Base-by-base conservation (phyloP, 2,797 vertebrate genomes). In the Amblyopsis hoosieri region DNA sequence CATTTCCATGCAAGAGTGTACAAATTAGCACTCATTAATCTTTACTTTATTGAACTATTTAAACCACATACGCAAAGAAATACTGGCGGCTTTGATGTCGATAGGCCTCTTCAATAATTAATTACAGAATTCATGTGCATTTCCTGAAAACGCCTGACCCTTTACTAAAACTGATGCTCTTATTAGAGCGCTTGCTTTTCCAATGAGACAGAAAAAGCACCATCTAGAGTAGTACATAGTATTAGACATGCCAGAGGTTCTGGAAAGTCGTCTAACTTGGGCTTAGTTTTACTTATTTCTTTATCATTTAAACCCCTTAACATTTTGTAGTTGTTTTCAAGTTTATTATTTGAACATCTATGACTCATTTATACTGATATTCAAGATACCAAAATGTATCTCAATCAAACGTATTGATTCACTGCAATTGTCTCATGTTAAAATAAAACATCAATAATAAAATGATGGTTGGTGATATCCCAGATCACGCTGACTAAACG, bases 21-120 rank as follows among this genome's bases (percentile, higher is more conserved):
- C 80, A 83, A 85, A 90, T 92, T 89, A 91, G 75, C 72, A 70
- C 74, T 85, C 82, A 90, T 92, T 90, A 90, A 91, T 89, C 90
- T 90, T 90, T 45, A 89, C 80, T 84, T 89, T 89, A 89, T 89
- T 88, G 84, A 90, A 85, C 78, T 85, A 79, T 86, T 91, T 85
- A 89, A 90, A 85, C 79, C 83, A 78, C 73, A 80, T 71, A 79
- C 88, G 84, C 78, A 75, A 78, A 81, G 84, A 23, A 90, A 89
- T 74, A 84, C 67, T 56, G 69, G 71, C 15, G 64, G 70, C 90
- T 91, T 93, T 92, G 90, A 93, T 89, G 90, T 80, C 76, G 76
- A 72, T 77, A 69, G 64, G 45, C 65, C 78, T 81, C 68, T 76
- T 93, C 72, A 90, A 92, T 92, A 84, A 91, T 92, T 90, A 81